These are phyloP conservation scores for Drosophila seguyi DNA, from an alignment of 1,140 invertebrate genomes.

Conservation along the genomic window DNA sequence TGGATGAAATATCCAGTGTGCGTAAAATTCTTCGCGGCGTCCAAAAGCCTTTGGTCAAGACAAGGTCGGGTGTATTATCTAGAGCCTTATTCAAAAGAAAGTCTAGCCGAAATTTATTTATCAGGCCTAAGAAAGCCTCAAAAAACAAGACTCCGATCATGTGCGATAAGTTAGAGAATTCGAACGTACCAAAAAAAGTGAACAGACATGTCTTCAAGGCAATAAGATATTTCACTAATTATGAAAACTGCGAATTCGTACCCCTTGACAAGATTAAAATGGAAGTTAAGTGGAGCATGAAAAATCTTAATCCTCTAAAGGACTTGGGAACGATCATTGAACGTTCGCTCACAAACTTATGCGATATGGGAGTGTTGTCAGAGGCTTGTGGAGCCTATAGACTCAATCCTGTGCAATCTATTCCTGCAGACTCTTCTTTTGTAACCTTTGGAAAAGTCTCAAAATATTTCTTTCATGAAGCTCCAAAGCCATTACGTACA, in stretches of 20 bases:
- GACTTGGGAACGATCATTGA: background rate
- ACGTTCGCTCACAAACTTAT: background rate
- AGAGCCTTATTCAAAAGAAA: background rate
- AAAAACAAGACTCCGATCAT: too few species aligned
- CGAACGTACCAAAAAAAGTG: slow-evolving; percentile 7
- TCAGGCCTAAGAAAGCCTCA: too few species aligned
- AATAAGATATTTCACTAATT: background rate
- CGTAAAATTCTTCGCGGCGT: background rate
- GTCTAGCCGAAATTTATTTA: background rate
- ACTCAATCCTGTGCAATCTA: background rate
- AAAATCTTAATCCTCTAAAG: background rate
- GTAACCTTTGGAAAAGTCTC: background rate
- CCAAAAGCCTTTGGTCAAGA: background rate
- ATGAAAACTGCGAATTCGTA: background rate
- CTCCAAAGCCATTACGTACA: background rate
- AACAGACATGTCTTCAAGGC: slow-evolving; percentile 11
- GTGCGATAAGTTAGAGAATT: background rate
- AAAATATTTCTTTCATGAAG: background rate
- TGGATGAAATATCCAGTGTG: background rate
- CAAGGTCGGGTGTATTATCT: background rate
- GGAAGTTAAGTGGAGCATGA: background rate
- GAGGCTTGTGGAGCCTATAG: background rate
- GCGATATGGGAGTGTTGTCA: background rate
- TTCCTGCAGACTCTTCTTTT: too few species aligned
- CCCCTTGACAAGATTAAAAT: background rate